These are phyloP conservation scores for Sinella curviseta DNA, from an alignment of 1,140 invertebrate genomes.

Conservation along the genomic window DNA sequence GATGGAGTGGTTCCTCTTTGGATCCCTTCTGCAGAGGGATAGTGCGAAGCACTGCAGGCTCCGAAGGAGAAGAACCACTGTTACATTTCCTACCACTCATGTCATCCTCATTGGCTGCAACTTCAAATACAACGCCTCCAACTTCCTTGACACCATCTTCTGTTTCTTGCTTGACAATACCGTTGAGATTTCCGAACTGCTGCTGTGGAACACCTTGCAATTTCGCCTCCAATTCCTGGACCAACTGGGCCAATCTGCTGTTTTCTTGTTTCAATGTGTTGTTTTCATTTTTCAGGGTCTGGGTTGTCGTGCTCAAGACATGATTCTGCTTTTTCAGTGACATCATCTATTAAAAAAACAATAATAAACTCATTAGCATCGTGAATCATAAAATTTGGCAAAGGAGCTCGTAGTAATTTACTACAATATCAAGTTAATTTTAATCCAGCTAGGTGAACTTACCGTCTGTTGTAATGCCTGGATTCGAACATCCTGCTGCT, in stretches of 20 bases:
- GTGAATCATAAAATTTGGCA: neutral
- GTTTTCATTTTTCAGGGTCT: neutral
- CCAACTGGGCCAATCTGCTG: conserved; percentile 24
- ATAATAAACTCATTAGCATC: conserved; percentile 7
- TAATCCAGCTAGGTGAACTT: too few species aligned
- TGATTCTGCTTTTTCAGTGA: conserved; percentile 36
- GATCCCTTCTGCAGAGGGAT: conserved; percentile 49
- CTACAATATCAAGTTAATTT: too few species aligned
- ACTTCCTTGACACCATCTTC: neutral
- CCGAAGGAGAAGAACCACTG: conserved; percentile 29
- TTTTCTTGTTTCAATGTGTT: conserved; percentile 34
- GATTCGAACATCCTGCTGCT: conserved; percentile 36
- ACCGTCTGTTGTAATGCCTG: neutral
- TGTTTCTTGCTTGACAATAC: neutral
- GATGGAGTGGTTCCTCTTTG: neutral
- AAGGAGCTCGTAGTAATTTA: too few species aligned
- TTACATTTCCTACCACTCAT: neutral
- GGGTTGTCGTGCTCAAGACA: conserved; percentile 27
- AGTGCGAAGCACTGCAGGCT: conserved; percentile 49
- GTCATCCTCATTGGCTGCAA: neutral
- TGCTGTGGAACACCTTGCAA: conserved; percentile 7
- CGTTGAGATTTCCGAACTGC: neutral
- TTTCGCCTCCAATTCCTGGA: conserved; percentile 37
- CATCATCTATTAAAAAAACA: conserved; percentile 34
- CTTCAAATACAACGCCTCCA: neutral